These are phyloP conservation scores for Diphyllodes magnificus DNA, from an alignment of 2,113 vertebrate genomes.

Conservation along the genomic window DNA sequence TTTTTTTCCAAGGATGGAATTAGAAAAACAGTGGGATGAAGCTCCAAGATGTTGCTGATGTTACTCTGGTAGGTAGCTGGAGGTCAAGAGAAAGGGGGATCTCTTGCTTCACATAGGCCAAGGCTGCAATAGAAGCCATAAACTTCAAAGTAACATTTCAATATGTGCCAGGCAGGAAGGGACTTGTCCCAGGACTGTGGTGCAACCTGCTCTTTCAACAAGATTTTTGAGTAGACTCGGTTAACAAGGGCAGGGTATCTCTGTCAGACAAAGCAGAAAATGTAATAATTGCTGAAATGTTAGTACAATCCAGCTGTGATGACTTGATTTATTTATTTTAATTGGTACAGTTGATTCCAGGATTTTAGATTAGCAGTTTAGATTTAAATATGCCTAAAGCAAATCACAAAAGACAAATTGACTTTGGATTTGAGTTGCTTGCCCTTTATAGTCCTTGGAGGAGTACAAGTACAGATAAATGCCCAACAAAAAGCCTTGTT, in stretches of 20 bases:
- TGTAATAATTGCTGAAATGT: not conserved
- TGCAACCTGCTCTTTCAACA: not conserved
- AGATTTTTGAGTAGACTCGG: not conserved
- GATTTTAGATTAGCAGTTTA: slow-evolving; percentile 3
- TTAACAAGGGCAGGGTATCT: not conserved
- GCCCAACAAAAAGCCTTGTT: not conserved
- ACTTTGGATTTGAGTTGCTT: slow-evolving; percentile 5
- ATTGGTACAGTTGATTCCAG: not conserved
- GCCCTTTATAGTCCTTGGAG: not conserved
- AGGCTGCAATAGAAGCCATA: not conserved
- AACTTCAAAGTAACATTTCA: not conserved
- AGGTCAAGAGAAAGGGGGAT: not conserved
- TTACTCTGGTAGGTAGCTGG: not conserved
- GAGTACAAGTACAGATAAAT: not conserved
- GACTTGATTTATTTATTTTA: not conserved
- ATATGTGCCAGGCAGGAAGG: not conserved
- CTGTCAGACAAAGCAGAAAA: not conserved
- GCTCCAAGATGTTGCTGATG: not conserved
- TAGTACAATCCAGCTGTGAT: not conserved
- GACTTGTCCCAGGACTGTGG: not conserved
- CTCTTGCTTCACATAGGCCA: accelerated
- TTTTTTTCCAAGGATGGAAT: not conserved
- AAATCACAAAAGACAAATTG: not conserved
- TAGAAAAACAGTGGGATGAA: not conserved
- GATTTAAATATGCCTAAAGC: not conserved